Evolutionary conservation across 2,888 invertebrate genomes (phyloP).

Genomic region (Myopa testacea): DNA sequence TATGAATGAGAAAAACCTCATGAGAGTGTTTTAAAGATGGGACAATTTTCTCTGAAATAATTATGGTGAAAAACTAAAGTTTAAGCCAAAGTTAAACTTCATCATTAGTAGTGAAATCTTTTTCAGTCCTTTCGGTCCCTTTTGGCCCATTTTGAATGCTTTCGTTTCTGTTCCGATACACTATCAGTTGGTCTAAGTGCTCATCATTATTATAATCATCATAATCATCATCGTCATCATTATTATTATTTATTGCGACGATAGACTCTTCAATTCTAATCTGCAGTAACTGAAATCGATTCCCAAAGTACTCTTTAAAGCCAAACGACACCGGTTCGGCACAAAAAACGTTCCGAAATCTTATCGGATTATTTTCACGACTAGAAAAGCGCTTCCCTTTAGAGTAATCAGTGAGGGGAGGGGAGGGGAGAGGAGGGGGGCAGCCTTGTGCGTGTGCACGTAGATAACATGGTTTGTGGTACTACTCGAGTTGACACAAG

Average conservation of each 20-base stretch:
- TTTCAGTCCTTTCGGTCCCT: no score
- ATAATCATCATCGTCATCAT: not conserved
- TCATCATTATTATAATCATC: not conserved
- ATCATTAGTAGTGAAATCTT: no score
- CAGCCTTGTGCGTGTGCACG: not conserved
- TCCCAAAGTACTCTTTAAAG: slow-evolving; percentile 27
- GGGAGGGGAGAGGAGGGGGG: not conserved
- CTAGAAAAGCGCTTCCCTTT: not conserved
- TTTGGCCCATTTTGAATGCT: no score
- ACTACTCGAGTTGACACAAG: no score
- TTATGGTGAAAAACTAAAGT: no score
- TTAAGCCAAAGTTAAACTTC: not conserved
- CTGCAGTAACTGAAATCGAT: slow-evolving; percentile 19
- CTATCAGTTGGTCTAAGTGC: not conserved
- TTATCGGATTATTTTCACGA: slow-evolving; percentile 18
- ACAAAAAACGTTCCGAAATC: not conserved
- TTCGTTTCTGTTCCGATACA: not conserved
- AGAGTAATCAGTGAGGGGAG: not conserved
- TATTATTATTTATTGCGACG: not conserved
- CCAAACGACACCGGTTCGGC: not conserved
- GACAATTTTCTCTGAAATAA: no score
- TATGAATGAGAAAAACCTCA: no score
- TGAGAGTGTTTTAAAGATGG: no score
- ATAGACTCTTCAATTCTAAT: slow-evolving; percentile 15
- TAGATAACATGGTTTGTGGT: no score